Conservation (phyloP, 2,888 invertebrate genomes). For the Caenorhabditis zanzibari region DNA sequence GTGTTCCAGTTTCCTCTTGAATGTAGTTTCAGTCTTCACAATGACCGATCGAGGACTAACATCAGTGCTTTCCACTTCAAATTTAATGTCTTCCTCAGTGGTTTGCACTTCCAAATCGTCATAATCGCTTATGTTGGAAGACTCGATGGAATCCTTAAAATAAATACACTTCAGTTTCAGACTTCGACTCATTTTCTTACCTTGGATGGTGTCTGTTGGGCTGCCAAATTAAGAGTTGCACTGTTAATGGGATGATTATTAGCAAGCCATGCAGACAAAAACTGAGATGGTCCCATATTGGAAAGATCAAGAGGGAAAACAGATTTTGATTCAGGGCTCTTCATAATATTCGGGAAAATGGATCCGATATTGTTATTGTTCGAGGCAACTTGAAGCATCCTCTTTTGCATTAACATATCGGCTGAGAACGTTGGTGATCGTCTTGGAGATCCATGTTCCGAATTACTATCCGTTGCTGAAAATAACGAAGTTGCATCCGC, state of each 20-base stretch:
- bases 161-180: conserved; percentile 18
- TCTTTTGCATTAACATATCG: conserved; percentile 49
- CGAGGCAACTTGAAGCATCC: conserved; percentile 37
- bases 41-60: conserved; percentile 64
- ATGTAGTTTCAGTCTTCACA: conserved; percentile 46
- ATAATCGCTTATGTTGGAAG: conserved; percentile 65
- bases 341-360: conserved; percentile 63
- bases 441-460: conserved; percentile 44
- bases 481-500: not conserved
- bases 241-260: conserved; percentile 73
- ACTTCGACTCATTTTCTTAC: conserved; percentile 32
- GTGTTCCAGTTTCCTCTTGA: conserved; percentile 49
- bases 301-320: conserved; percentile 57
- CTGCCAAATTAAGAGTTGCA: conserved; percentile 30
- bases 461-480: conserved; percentile 33
- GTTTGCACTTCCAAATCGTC: conserved; percentile 73
- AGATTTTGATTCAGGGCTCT: conserved; percentile 32
- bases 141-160: conserved; percentile 59
- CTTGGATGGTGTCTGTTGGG: conserved; percentile 61
- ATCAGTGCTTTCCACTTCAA: conserved; percentile 63
- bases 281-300: conserved; percentile 66
- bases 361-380: conserved; percentile 66
- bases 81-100: conserved; percentile 71
- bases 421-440: conserved; percentile 53
- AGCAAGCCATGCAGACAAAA: conserved; percentile 75